Evolutionary conservation across 2,113 vertebrate genomes (phyloP), one percentile per base, ranked within the genome.

Genomic region (Odontophorus gujanensis): DNA sequence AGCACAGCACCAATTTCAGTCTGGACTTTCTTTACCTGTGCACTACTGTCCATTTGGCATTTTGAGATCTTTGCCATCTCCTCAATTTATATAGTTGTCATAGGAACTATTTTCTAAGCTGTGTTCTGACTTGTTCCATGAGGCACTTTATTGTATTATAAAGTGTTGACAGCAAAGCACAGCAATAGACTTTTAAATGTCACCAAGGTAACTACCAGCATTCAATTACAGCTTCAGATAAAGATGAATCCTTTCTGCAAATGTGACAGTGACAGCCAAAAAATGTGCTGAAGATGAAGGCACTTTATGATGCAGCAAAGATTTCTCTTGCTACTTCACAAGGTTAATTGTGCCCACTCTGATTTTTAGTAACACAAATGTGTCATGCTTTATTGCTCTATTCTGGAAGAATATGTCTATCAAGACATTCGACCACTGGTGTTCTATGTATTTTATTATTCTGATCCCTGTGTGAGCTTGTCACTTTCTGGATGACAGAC

Each of bases 51-150:
- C 89, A 30, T 72, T 81, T 96, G 97, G 87, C 90, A 94, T 93
- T 96, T 94, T 85, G 87, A 88, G 71, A 81, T 92, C 92, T 92
- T 73, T 93, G 59, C 50, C 76, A 58, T 76, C 67, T 85, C 85
- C 81, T 93, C 93, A 88, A 69, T 87, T 93, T 95, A 83, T 81
- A 47, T 40, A 91, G 97, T 97, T 97, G 97, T 97, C 98, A 98
- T 93, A 97, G 97, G 96, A 98, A 97, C 97, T 95, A 87, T 96
- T 97, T 97, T 96, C 95, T 47, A 20, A 97, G 95, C 89, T 96
- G 93, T 80, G 89, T 91, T 97, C 97, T 97, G 96, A 93, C 96
- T 98, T 95, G 65, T 96, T 96, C 96, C 78, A 40, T 14, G 76
- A 97, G 92, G 59, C 84, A 76, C 93, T 96, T 96, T 83, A 87